Conservation (phyloP, 2,113 vertebrate species). For the Promerops cafer region DNA sequence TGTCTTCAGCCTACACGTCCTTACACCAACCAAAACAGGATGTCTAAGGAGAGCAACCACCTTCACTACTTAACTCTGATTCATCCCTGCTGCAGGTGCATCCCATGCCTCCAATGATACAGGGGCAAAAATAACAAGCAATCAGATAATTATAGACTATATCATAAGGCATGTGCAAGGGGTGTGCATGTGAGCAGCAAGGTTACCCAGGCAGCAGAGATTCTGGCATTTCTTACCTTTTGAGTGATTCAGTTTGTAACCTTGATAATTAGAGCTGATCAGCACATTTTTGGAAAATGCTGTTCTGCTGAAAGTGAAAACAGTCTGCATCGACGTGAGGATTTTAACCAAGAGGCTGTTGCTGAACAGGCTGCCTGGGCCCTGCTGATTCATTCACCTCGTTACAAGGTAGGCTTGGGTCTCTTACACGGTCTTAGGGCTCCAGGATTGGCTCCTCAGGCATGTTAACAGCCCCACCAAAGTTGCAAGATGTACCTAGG, state of each 20-base stretch:
- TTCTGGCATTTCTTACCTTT: conserved; percentile 38
- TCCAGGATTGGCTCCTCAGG: neutral
- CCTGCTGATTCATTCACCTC: neutral
- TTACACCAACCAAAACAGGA: neutral
- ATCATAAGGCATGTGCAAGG: neutral
- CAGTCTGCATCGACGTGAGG: neutral
- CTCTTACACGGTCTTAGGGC: neutral
- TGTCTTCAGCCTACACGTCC: neutral
- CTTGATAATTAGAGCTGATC: conserved; percentile 27
- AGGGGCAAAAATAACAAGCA: conserved; percentile 24
- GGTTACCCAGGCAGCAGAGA: neutral
- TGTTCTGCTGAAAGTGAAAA: conserved; percentile 17
- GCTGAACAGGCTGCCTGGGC: neutral
- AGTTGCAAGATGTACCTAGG: neutral
- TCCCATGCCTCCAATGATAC: neutral
- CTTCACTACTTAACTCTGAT: conserved; percentile 9
- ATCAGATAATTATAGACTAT: conserved; percentile 37
- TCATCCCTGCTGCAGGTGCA: conserved; percentile 24
- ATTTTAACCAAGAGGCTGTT: conserved; percentile 20
- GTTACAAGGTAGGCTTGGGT: neutral
- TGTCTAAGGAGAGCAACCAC: neutral
- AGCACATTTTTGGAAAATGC: conserved; percentile 48
- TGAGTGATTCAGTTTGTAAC: conserved; percentile 35
- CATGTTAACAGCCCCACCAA: neutral
- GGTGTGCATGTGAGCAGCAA: neutral